Evolutionary conservation across 2,113 vertebrate species (phyloP).

Genomic region (Plestiodon gilberti): DNA sequence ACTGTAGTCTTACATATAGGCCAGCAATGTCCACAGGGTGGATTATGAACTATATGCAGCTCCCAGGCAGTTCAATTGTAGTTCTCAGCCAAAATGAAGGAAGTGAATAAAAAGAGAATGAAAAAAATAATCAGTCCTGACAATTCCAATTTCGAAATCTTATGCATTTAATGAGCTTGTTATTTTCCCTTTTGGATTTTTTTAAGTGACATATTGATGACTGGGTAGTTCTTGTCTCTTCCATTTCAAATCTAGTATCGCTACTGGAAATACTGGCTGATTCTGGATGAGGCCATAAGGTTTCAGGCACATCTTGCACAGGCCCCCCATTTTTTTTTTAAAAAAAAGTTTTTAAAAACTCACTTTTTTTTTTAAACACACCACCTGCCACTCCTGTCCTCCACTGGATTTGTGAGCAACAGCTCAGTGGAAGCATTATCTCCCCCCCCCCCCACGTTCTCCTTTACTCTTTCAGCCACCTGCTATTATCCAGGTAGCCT

Average conservation of each 20-base stretch:
- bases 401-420: too few species aligned
- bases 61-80: not conserved
- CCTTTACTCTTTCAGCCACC: not conserved
- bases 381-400: too few species aligned
- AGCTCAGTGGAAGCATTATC: not conserved
- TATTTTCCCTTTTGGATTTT: too few species aligned
- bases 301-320: too few species aligned
- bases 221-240: too few species aligned
- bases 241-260: too few species aligned
- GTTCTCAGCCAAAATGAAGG: not conserved
- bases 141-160: not conserved
- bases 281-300: too few species aligned
- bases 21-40: not conserved
- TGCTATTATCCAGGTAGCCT: not conserved
- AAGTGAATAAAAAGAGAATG: not conserved
- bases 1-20: constrained; percentile 2
- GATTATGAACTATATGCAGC: not conserved
- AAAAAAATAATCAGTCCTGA: not conserved
- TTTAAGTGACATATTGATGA: too few species aligned
- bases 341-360: too few species aligned
- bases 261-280: not conserved
- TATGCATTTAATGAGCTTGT: not conserved
- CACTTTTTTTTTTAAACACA: too few species aligned
- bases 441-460: not conserved
- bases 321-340: too few species aligned